Conservation (phyloP, 2,888 invertebrate genomes). For the Empis livida region DNA sequence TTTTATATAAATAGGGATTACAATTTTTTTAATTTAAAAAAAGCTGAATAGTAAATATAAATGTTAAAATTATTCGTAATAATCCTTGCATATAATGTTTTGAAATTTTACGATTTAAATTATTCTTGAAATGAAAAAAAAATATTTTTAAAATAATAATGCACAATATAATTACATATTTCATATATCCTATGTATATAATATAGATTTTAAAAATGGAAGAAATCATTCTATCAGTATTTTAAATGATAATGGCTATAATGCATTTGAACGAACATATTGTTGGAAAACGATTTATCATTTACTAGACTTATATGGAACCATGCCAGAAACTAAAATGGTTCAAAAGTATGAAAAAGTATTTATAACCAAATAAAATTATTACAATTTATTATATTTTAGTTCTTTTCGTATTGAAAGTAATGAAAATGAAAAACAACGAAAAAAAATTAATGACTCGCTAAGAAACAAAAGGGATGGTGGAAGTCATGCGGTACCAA, state of each 20-base stretch:
- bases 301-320: slow-evolving; percentile 82
- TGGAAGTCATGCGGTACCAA: slow-evolving; percentile 38
- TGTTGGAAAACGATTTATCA: slow-evolving; percentile 94
- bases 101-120: no score
- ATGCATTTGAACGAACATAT: slow-evolving; percentile 43
- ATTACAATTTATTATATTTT: slow-evolving; percentile 10
- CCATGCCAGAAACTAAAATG: slow-evolving; percentile 89
- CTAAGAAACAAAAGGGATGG: slow-evolving; percentile 29
- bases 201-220: neutral
- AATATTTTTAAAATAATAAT: neutral
- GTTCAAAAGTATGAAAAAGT: slow-evolving; percentile 38
- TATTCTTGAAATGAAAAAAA: slow-evolving; percentile 21
- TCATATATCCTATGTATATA: neutral
- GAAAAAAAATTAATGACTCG: slow-evolving; percentile 41
- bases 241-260: slow-evolving; percentile 8
- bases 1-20: neutral
- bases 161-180: neutral
- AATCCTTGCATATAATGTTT: no score
- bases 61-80: slow-evolving; percentile 25
- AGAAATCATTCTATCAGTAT: no score
- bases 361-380: slow-evolving; percentile 10
- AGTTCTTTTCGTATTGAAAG: slow-evolving; percentile 54
- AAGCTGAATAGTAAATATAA: no score
- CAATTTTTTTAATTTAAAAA: no score
- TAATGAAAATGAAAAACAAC: slow-evolving; percentile 53